Base-by-base conservation (phyloP, 2,888 invertebrate genomes). In the Andricus quercusramuli region DNA sequence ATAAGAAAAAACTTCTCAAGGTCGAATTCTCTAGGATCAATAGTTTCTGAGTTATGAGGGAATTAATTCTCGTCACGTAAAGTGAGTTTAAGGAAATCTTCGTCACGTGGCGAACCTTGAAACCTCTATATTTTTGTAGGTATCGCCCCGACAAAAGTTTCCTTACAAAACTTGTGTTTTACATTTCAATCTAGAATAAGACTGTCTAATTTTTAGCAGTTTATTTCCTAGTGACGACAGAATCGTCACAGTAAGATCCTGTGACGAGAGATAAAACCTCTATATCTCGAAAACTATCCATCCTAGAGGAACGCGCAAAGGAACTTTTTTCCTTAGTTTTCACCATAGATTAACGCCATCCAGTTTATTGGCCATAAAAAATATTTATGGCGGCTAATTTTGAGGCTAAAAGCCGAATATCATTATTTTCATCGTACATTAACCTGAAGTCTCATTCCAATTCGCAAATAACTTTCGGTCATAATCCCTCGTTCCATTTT, bases 31-130 rank as follows among this genome's bases (percentile, higher is more conserved):
- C 51, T 51, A 20, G 29, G 32, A 13, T 11, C 11, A 5, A 56
- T n/a, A 74, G 4, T 29, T 74, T 51, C 17, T 1, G 74, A 74
- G 56, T 11, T 32, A 37, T 56, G 1, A 25, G 15, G 15, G 25
- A 15, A 15, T 56, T 17, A 47, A 17, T 47, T 17, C 17, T 47
- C 44, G 13, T 44, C 44, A 15, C 44, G 44, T 44, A 13, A 13
- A 4, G 4, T 44, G 3, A 15, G 3, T 44, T 3, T 4, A 15
- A 15, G 15, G 83, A 87, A 77, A 78, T 47, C 83, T 84, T 86
- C 86, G 85, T 87, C 68, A 51, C 47, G 47, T 44, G 37, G 17
- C 25, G 44, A 70, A 70, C 25, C 25, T 70, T 44, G 47, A 70
- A 13, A 11, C 41, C 11, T 15, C 15, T 15, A 15, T 44, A 44